phyloP scores from a whole-genome alignment of 2,888 invertebrate genomes.

The Euclidia mi region DNA sequence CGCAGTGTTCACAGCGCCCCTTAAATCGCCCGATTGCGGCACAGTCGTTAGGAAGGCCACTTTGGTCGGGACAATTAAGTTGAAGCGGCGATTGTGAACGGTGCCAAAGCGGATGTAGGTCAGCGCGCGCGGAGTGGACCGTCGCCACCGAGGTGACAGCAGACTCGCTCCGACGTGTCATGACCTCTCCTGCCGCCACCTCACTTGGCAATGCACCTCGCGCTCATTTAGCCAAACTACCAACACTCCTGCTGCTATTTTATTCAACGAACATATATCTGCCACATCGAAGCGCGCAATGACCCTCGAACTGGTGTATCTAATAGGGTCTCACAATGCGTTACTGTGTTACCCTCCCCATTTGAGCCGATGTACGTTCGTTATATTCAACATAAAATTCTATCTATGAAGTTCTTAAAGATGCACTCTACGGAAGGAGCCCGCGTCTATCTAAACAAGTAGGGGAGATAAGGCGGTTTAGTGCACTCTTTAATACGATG shows the following conservation, averaged over 20 bases:
- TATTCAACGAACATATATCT: neutral
- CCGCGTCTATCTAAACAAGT: slow-evolving; percentile 78
- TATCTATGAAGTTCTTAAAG: slow-evolving; percentile 77
- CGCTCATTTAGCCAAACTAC: slow-evolving; percentile 36
- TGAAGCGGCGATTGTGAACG: slow-evolving; percentile 89
- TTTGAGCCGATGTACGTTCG: slow-evolving; percentile 60
- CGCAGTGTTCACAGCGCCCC: slow-evolving; percentile 75
- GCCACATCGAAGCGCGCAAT: slow-evolving; percentile 3
- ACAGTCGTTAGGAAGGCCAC: slow-evolving; percentile 88
- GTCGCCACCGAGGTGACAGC: slow-evolving; percentile 78
- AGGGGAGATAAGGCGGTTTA: slow-evolving; percentile 83
- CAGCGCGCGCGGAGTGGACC: slow-evolving; percentile 85
- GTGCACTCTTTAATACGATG: slow-evolving; percentile 73
- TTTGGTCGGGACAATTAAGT: slow-evolving; percentile 90
- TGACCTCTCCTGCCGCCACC: slow-evolving; percentile 67
- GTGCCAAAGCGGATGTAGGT: slow-evolving; percentile 90
- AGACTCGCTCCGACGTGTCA: slow-evolving; percentile 70
- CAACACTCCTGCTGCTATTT: neutral
- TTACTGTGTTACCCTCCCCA: slow-evolving; percentile 56
- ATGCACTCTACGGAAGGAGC: slow-evolving; percentile 80
- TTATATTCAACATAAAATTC: slow-evolving; percentile 79
- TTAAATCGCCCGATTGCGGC: slow-evolving; percentile 88
- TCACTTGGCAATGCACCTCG: slow-evolving; percentile 72
- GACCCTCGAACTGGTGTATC: slow-evolving; percentile 23
- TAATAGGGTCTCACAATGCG: slow-evolving; percentile 44